These are phyloP conservation scores for Furnarius figulus DNA, from an alignment of 2,113 vertebrate genomes.

Conservation along the genomic window DNA sequence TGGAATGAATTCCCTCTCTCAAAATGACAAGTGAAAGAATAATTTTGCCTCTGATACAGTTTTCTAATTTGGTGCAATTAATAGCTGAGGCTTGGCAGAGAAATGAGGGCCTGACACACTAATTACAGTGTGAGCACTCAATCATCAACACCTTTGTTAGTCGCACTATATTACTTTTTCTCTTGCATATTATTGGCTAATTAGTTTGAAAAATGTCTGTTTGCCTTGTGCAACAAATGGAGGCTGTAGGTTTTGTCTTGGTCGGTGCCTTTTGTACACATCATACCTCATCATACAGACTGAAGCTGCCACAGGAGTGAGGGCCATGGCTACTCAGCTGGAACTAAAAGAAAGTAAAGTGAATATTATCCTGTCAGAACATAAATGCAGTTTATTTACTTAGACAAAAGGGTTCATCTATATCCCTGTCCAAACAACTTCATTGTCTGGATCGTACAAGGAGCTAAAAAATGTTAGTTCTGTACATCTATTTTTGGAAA, in stretches of 20 bases:
- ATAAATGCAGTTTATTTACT: conserved; percentile 96
- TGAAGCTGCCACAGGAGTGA: conserved; percentile 79
- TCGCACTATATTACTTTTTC: conserved; percentile 90
- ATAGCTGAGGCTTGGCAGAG: conserved; percentile 92
- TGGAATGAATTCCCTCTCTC: conserved; percentile 90
- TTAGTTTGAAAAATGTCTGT: conserved; percentile 98
- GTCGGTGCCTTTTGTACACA: conserved; percentile 86
- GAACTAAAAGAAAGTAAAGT: conserved; percentile 91
- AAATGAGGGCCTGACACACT: conserved; percentile 96
- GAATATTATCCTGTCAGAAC: conserved; percentile 94
- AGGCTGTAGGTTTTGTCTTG: conserved; percentile 86
- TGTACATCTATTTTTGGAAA: conserved; percentile 83
- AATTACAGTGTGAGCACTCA: conserved; percentile 99
- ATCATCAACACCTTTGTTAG: conserved; percentile 99
- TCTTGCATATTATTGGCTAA: conserved; percentile 99
- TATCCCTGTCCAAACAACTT: conserved; percentile 94
- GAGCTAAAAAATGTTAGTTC: conserved; percentile 82
- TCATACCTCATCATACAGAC: conserved; percentile 85
- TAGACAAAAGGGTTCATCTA: conserved; percentile 96
- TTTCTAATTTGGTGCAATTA: conserved; percentile 99
- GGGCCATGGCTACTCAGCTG: conserved; percentile 86
- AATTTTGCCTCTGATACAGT: conserved; percentile 97
- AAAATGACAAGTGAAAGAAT: conserved; percentile 99
- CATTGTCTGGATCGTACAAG: conserved; percentile 89
- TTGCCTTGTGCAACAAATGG: conserved; percentile 92